Base-by-base conservation (phyloP, 2,888 invertebrate genomes). In the Sycophila texana region DNA sequence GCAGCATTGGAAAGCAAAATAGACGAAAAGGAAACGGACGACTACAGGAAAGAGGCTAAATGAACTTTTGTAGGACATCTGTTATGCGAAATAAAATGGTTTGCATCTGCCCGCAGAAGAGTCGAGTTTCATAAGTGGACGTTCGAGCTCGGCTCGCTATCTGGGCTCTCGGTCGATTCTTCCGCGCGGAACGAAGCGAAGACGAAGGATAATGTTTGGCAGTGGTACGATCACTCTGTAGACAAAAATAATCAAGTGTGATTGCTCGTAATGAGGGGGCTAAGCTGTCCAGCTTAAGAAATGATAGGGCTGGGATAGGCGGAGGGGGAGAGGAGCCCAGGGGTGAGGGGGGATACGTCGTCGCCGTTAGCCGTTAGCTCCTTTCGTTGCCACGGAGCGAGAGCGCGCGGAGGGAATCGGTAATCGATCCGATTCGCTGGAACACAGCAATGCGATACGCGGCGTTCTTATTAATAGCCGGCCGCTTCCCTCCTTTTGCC, bases 271-370 rank as follows among this genome's bases (percentile, higher is more conserved):
- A 89, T 89, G 88, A 89, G 85, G 87, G 89, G 88, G 85, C 88
- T 87, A 88, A 89, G 88, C 87, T 89, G 88, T 88, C 88, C 89
- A 89, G 87, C 88, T 89, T 89, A 89, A 89, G 88, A 89, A 89
- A 89, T 89, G 88, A 89, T 60, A 71, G 71, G 39, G 71, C 71
- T 71, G 47, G 61, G 61, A 61, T 89, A 89, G 88, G 84, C 80
- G 84, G 81, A 82, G 49, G n/a, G 18, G 58, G 47, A 22, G 57
- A 58, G 22, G 58, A 49, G 26, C 18, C 26, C 26, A 26, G 26
- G 26, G 26, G 26, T 2, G 26, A 3, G 26, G 3, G 58, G 39
- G 39, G 47, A 20, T 22, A 53, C 14, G 3, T 26, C 14, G 30
- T 14, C 47, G n/a, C 63, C 63, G 18, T n/a, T 18, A 63, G 63